A percentile compares a stretch with the other conserved stretches of the same genome.
phyloP scores from a whole-genome alignment of 2,113 vertebrate species.

The Rhea americana region DNA sequence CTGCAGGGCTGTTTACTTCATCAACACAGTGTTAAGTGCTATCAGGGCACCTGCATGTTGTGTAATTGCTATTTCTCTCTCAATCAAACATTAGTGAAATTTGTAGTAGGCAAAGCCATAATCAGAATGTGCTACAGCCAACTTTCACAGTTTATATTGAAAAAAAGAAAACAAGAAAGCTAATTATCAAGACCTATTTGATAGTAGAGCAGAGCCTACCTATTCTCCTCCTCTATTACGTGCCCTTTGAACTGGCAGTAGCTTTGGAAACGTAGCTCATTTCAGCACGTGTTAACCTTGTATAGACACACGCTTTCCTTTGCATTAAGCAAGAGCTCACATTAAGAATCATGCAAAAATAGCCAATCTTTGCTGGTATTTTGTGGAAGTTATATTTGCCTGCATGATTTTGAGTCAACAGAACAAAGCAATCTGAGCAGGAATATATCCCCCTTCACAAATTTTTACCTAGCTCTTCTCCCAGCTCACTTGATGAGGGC shows the following conservation, averaged over 20 bases:
- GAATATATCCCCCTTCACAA: neutral
- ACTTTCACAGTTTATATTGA: constrained; percentile 3
- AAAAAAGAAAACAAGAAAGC: neutral
- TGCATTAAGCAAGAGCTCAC: neutral
- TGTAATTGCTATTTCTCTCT: neutral
- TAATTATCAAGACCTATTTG: neutral
- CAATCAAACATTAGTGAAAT: constrained; percentile 28
- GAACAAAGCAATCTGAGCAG: neutral
- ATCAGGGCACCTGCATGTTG: constrained; percentile 50
- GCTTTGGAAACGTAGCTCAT: neutral
- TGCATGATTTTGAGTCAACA: neutral
- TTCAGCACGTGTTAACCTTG: neutral
- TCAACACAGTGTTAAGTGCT: constrained; percentile 18
- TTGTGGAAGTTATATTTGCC: neutral
- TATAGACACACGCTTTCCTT: neutral
- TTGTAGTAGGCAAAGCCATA: constrained; percentile 15
- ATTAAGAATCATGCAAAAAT: neutral
- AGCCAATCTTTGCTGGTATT: neutral
- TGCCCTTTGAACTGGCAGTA: neutral
- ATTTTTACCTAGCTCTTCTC: neutral
- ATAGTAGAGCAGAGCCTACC: neutral
- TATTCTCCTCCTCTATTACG: neutral
- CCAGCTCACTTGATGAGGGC: neutral
- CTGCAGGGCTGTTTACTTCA: constrained; percentile 62
- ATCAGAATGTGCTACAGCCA: constrained; percentile 2